A percentile compares a stretch with the other conserved stretches of the same genome.
Conservation (phyloP, 2,888 invertebrate species). For the Drosophila affinis region DNA sequence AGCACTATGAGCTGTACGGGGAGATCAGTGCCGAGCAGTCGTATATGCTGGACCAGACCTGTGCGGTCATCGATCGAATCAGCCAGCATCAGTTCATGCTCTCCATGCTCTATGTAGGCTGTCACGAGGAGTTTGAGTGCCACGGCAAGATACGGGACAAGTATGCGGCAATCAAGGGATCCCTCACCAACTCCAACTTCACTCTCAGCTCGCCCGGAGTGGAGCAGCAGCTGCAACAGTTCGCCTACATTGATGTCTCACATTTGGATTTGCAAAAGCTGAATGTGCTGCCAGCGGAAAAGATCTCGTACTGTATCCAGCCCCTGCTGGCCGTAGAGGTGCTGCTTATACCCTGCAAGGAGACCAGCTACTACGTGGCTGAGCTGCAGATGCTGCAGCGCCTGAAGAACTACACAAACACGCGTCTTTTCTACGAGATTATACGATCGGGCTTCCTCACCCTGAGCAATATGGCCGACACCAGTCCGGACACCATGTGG, state of each 20-base stretch:
- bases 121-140: conserved; percentile 90
- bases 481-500: conserved; percentile 94
- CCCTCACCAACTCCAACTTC: conserved; percentile 79
- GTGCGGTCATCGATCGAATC: conserved; percentile 88
- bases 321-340: conserved; percentile 93
- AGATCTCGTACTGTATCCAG: conserved; percentile 90
- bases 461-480: conserved; percentile 93
- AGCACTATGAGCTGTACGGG: conserved; percentile 78
- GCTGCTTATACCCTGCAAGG: conserved; percentile 92
- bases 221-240: conserved; percentile 78
- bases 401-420: conserved; percentile 91
- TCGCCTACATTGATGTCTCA: conserved; percentile 81
- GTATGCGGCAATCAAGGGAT: conserved; percentile 84
- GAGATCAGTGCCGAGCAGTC: conserved; percentile 82
- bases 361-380: conserved; percentile 91
- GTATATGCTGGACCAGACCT: conserved; percentile 89
- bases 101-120: conserved; percentile 92
- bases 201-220: conserved; percentile 69
- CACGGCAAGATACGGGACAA: conserved; percentile 88
- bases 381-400: conserved; percentile 93
- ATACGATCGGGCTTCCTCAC: conserved; percentile 95
- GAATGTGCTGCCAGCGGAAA: conserved; percentile 86
- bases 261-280: conserved; percentile 83
- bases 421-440: conserved; percentile 93
- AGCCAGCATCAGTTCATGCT: conserved; percentile 90